Evolutionary conservation across 2,113 vertebrate species (phyloP).

Genomic region (Hydrolagus affinis): DNA sequence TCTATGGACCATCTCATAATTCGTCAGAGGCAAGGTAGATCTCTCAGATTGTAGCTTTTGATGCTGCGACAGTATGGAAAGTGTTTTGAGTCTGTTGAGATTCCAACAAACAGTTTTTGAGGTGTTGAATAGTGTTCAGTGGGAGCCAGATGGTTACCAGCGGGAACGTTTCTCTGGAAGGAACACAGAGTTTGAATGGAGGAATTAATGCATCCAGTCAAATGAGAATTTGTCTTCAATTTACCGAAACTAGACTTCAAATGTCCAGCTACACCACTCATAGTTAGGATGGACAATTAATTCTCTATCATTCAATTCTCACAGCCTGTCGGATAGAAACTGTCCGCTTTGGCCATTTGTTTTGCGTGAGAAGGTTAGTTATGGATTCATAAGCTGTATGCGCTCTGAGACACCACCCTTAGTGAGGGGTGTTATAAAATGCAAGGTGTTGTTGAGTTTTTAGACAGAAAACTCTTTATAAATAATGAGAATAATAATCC

Average conservation of each 20-base stretch:
- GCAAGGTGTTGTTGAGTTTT: too few species aligned
- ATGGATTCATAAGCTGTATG: background rate
- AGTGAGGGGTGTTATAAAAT: too few species aligned
- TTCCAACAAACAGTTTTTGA: background rate
- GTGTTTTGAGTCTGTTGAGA: background rate
- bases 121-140: background rate
- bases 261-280: background rate
- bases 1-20: background rate
- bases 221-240: background rate
- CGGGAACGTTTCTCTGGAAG: background rate
- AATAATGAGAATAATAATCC: too few species aligned
- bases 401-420: too few species aligned
- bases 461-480: too few species aligned
- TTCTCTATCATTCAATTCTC: background rate
- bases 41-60: background rate
- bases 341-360: background rate
- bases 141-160: background rate
- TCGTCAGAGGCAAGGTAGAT: background rate
- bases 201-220: too few species aligned
- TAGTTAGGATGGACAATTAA: background rate
- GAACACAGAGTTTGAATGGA: background rate
- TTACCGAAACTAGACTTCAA: background rate
- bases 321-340: background rate
- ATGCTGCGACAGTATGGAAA: background rate
- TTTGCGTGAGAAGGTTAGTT: background rate